A percentile compares a stretch with the other conserved stretches of the same genome.
phyloP scores from a whole-genome alignment of 1,140 invertebrate species.

The Neotoxoptera formosana region DNA sequence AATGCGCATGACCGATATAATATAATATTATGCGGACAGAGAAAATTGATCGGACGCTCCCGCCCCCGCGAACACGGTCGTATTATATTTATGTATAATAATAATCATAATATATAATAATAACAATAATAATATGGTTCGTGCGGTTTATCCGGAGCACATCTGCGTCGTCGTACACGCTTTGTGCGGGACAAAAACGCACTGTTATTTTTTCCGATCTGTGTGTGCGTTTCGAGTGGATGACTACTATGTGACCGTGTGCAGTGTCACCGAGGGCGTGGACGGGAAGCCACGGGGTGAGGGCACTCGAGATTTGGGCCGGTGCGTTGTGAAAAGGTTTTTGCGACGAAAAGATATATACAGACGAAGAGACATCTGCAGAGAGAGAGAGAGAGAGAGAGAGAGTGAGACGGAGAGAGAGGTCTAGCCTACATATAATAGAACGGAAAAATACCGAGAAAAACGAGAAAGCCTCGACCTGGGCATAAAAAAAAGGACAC shows the following conservation, averaged over 20 bases:
- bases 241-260: neutral
- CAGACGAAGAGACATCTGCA: neutral
- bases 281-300: neutral
- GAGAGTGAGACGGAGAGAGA: neutral
- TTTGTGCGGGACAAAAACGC: slow-evolving; percentile 4
- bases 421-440: neutral
- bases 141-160: slow-evolving; percentile 9
- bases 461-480: neutral
- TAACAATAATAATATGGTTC: neutral
- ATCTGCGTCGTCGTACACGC: slow-evolving; percentile 29
- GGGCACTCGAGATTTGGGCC: slow-evolving; percentile 29
- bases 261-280: neutral
- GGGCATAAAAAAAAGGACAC: neutral
- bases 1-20: neutral
- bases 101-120: too few species aligned
- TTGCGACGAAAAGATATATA: neutral
- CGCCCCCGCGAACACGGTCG: neutral
- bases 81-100: neutral
- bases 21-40: neutral
- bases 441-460: neutral
- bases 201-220: slow-evolving; percentile 37
- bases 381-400: neutral
- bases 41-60: slow-evolving; percentile 22
- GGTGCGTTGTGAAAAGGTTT: slow-evolving; percentile 21
- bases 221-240: slow-evolving; percentile 26